Evolutionary conservation across 2,888 invertebrate species (phyloP).

Genomic region (Sthenelais limicola): DNA sequence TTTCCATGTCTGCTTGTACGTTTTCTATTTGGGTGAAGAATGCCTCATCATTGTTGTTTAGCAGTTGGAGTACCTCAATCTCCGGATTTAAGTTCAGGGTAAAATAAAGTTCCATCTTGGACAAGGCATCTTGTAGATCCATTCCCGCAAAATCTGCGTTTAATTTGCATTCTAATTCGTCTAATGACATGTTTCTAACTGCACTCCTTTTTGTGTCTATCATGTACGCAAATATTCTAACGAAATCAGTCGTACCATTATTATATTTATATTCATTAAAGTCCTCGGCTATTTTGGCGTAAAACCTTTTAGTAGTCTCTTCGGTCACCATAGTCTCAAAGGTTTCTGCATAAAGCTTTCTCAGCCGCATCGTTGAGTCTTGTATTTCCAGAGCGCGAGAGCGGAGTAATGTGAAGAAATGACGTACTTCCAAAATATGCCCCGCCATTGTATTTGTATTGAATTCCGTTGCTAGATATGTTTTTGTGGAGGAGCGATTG

Average conservation of each 20-base stretch:
- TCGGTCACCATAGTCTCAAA: neutral
- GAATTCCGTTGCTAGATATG: neutral
- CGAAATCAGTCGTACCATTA: neutral
- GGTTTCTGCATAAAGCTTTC: neutral
- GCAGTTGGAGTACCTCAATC: neutral
- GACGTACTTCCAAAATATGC: neutral
- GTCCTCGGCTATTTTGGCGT: neutral
- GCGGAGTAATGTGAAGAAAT: neutral
- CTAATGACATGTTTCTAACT: neutral
- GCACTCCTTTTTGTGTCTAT: neutral
- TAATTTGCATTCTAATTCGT: neutral
- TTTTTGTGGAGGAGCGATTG: neutral
- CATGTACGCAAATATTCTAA: neutral
- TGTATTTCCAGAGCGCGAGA: neutral
- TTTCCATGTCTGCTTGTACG: neutral
- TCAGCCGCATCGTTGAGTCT: neutral
- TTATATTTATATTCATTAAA: neutral
- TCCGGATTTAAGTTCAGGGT: neutral
- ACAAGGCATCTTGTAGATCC: neutral
- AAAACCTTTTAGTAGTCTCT: neutral
- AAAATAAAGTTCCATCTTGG: neutral
- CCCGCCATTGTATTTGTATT: neutral
- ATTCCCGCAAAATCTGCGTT: conserved; percentile 12
- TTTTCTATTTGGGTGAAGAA: neutral
- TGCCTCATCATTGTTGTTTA: neutral